Evolutionary conservation across 2,113 vertebrate genomes (phyloP).

Genomic region (Nanorana parkeri): DNA sequence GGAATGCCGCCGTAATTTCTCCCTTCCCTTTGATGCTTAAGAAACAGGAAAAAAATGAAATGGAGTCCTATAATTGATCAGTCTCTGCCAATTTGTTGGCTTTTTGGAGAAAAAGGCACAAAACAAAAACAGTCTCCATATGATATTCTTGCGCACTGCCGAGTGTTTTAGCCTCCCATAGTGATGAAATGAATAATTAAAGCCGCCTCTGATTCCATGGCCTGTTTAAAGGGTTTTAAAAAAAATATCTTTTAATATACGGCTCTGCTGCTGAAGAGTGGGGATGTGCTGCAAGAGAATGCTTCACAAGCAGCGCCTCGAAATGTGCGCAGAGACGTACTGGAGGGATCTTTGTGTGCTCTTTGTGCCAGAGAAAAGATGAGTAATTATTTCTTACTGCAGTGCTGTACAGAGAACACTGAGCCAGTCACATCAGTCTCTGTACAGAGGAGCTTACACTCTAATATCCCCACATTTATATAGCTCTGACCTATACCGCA

Average conservation of each 20-base stretch:
- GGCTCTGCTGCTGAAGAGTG: conserved; percentile 76
- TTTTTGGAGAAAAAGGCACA: conserved; percentile 78
- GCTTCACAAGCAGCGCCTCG: no score
- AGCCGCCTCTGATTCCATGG: conserved; percentile 93
- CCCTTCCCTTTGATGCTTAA: conserved; percentile 66
- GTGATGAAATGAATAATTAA: conserved; percentile 98
- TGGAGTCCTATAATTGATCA: conserved; percentile 80
- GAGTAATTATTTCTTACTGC: no score
- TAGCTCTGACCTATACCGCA: no score
- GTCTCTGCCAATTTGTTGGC: conserved; percentile 85
- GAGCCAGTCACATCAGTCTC: no score
- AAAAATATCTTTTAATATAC: conserved; percentile 89
- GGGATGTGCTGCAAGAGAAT: conserved; percentile 59
- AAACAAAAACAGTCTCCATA: conserved; percentile 80
- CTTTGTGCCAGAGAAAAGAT: no score
- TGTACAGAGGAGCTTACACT: no score
- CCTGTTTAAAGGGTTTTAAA: conserved; percentile 92
- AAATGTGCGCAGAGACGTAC: no score
- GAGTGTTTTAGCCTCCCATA: conserved; percentile 84
- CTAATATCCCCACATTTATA: no score
- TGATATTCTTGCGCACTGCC: conserved; percentile 79
- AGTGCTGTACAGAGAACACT: no score
- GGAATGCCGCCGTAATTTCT: conserved; percentile 65
- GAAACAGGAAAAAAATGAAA: conserved; percentile 64
- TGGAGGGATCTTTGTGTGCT: no score